Evolutionary conservation across 2,113 vertebrate species (phyloP), one percentile per base, ranked within the genome.

Genomic region (Dromiciops gliroides): DNA sequence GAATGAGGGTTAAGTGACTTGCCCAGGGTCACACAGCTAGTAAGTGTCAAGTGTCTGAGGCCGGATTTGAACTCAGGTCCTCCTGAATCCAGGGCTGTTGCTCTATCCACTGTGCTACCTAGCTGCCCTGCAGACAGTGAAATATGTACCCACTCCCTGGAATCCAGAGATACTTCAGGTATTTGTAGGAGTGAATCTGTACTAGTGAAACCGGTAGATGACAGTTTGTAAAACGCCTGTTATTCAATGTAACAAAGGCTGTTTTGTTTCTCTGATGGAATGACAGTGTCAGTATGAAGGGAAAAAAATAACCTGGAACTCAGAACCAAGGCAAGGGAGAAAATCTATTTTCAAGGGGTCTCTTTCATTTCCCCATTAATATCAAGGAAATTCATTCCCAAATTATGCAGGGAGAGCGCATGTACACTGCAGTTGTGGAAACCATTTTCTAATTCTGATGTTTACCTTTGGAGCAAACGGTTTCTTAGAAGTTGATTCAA

Each of bases 381-480:
- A n/a, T 48, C 31, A 89, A 47, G 24, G 16, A 44, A 14, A 92
- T 90, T 89, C 24, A 91, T 89, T 90, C 25, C 50, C 28, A 92
- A 95, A 92, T 91, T 14, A 93, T 28, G 89, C 50, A 90, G 91
- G 67, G 37, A 90, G 88, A 93, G n/a, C 16, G 89, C n/a, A 50
- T 89, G 23, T 75, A 89, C 23, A 93, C 75, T 31, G 83, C 22
- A 56, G 48, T 49, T 52, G 51, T 91, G 47, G 48, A 92, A 11
- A 95, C n/a, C 44, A 95, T 51, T 95, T 90, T 24, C 47, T 11
- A 60, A 44, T 51, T 50, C 49, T 92, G 49, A 92, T 91, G 47
- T 53, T 95, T 31, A 91, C 10, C 37, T 75, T 83, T 51, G 95
- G 50, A 83, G 67, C 48, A 93, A 37, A 90, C 3, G 50, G n/a